Evolutionary conservation across 1,140 invertebrate species (phyloP), one percentile per base, ranked within the genome.

Genomic region (Aphaenogaster rudis): DNA sequence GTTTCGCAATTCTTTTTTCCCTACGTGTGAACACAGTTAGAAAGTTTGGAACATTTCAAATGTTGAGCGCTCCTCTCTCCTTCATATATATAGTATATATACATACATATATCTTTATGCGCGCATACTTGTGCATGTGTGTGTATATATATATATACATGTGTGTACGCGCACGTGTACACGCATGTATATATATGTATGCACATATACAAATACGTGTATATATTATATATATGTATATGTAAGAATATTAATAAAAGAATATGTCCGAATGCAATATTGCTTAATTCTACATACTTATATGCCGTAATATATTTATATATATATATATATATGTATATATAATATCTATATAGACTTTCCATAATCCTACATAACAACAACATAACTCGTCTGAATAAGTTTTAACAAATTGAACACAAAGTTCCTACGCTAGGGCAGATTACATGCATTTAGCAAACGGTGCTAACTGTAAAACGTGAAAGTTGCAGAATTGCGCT

Each of bases 31-130:
- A 91, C 89, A 91, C 89, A 90, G 86, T 89, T 88, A 88, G 79
- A 91, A 86, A 90, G 88, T 91, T 90, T 91, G 89, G 90, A 91
- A 90, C 90, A 91, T 91, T 91, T 91, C 88, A 91, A 91, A 90
- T 91, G 88, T 90, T 90, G 89, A 88, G 86, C 86, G 71, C 80
- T 39, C 79, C 63, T 74, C 8, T 45, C 59, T 79, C 81, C n/a
- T 15, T 63, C 33, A 77, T 86, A 66, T 59, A 69, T 64, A 72
- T 59, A 74, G 48, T 80, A 84, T 90, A 57, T 54, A 69, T 28
- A 80, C 59, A 80, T 59, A 59, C 21, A 52, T 50, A 88, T 88
- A 36, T 8, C 36, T 42, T 57, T 21, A 67, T 45, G 48, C 28
- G 74, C 63, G 50, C 13, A 63, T 66, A 52, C 6, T 64, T 59